A percentile compares a stretch with the other conserved stretches of the same genome.
Conservation (phyloP, 2,113 vertebrate genomes). For the Hipposideros armiger region DNA sequence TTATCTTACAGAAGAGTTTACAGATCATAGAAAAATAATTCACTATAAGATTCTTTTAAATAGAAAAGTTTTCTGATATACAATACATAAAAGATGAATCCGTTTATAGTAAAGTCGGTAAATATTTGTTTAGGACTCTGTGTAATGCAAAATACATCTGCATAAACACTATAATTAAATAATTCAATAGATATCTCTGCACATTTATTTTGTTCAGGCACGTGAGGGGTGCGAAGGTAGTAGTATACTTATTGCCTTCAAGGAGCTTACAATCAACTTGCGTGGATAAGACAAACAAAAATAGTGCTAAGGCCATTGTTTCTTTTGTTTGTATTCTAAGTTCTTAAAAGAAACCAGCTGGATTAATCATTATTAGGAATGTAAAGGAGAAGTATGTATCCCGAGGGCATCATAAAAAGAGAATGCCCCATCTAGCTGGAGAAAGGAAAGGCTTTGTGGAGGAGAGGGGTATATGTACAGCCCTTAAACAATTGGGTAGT, state of each 20-base stretch:
- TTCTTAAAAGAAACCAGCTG: neutral
- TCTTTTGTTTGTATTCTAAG: slow-evolving; percentile 6
- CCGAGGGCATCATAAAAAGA: neutral
- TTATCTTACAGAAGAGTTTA: neutral
- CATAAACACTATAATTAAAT: neutral
- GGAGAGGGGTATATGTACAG: neutral
- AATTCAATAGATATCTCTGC: neutral
- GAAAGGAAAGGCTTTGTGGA: neutral
- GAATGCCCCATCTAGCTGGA: neutral
- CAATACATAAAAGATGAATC: neutral
- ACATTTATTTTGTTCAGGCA: slow-evolving; percentile 25
- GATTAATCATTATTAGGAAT: neutral
- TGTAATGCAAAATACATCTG: neutral
- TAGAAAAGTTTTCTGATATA: neutral
- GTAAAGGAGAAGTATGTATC: neutral
- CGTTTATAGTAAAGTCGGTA: slow-evolving; percentile 16
- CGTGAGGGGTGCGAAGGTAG: neutral
- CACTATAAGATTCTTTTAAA: neutral
- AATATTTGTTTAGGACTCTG: neutral
- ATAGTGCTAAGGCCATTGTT: neutral
- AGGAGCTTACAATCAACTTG: neutral
- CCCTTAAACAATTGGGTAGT: neutral
- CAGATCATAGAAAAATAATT: neutral
- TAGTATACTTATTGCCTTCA: neutral
- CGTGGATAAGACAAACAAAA: neutral